Conservation (phyloP, 2,888 invertebrate genomes). For the Eueremaeus valkanovi region DNA sequence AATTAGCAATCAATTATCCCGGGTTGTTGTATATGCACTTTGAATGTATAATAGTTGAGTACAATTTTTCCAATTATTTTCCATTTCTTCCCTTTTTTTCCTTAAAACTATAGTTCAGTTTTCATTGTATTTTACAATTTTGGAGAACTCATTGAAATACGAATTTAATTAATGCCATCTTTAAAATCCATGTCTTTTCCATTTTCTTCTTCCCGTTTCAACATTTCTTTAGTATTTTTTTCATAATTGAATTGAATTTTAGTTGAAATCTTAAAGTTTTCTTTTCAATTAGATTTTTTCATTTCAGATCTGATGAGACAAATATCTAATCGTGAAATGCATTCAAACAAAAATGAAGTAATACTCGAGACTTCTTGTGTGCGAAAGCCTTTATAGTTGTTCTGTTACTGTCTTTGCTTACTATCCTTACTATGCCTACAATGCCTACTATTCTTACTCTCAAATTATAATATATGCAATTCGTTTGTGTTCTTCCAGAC, state of each 20-base stretch:
- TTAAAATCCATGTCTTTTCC: neutral
- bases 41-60: no score
- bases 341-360: neutral
- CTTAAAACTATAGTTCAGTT: no score
- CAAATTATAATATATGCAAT: slow-evolving; percentile 10
- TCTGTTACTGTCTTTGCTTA: no score
- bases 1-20: no score
- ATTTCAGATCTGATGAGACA: neutral
- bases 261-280: neutral
- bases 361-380: neutral
- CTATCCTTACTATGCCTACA: neutral
- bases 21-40: no score
- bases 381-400: no score
- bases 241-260: neutral
- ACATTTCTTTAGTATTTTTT: neutral
- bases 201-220: neutral
- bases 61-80: no score
- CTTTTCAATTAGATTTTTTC: neutral
- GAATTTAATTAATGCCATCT: neutral
- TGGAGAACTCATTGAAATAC: no score
- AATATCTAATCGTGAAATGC: neutral
- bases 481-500: neutral
- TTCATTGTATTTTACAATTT: no score
- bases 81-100: no score
- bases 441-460: neutral